Percentiles rank a stretch among this genome's conserved stretches.
Conservation (phyloP, 2,888 invertebrate species). For the Stenodera caucasica region DNA sequence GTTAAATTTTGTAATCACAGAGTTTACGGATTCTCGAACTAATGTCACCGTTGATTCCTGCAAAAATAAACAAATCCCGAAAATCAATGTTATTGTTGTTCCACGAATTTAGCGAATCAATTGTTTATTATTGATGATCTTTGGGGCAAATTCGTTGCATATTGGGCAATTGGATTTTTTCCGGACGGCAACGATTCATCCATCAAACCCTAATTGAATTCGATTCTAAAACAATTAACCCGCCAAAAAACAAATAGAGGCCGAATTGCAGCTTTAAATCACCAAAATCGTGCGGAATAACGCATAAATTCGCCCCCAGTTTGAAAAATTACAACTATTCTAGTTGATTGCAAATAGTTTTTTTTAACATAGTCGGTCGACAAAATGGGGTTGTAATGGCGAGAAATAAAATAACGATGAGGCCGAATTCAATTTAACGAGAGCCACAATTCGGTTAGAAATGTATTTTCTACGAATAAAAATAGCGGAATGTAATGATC, state of each 20-base stretch:
- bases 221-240: background rate
- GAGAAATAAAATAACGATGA: background rate
- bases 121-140: too few relatives aligned
- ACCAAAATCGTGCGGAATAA: background rate
- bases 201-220: background rate
- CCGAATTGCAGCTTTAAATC: background rate
- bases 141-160: too few relatives aligned
- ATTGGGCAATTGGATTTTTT: too few relatives aligned
- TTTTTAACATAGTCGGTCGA: too few relatives aligned
- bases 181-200: background rate
- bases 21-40: conserved; percentile 44
- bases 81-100: too few relatives aligned
- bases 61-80: background rate
- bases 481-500: too few relatives aligned
- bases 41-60: conserved; percentile 13
- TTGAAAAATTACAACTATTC: too few relatives aligned
- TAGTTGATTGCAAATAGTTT: background rate
- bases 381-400: too few relatives aligned
- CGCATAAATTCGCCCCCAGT: background rate
- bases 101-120: too few relatives aligned
- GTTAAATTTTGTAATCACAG: conserved; percentile 42
- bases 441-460: too few relatives aligned
- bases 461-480: too few relatives aligned
- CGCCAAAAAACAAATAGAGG: too few relatives aligned
- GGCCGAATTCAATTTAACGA: background rate